Conservation (phyloP, 2,888 invertebrate genomes). For the Heliconius ismenius region DNA sequence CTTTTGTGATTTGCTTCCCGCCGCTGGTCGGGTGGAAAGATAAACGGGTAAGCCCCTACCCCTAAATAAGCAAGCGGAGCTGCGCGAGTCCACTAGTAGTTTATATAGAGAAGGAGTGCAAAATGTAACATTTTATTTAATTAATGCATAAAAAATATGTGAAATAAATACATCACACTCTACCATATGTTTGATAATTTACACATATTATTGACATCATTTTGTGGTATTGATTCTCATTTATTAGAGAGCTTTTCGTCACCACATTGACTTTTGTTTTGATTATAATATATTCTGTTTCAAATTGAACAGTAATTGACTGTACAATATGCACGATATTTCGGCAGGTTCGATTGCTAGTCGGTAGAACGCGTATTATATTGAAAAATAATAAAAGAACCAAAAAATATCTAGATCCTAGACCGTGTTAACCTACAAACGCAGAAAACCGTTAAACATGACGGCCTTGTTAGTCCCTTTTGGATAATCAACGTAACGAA, state of each 20-base stretch:
- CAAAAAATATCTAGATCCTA: not conserved
- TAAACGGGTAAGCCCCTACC: constrained; percentile 72
- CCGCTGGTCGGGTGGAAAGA: constrained; percentile 97
- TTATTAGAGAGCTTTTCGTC: constrained; percentile 1
- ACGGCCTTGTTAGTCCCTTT: constrained; percentile 26
- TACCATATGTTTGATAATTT: too few relatives aligned
- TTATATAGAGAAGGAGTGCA: too few relatives aligned
- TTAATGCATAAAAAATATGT: too few relatives aligned
- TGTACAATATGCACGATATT: not conserved
- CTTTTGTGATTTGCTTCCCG: constrained; percentile 98
- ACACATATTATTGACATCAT: not conserved
- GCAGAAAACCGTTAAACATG: constrained; percentile 10
- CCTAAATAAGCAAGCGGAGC: too few relatives aligned
- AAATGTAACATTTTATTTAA: too few relatives aligned
- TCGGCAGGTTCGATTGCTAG: not conserved
- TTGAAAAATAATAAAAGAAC: not conserved
- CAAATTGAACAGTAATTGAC: not conserved
- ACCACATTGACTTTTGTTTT: not conserved
- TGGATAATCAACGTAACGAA: constrained; percentile 22
- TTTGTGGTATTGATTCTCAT: not conserved
- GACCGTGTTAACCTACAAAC: not conserved
- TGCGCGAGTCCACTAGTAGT: too few relatives aligned
- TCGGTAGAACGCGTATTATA: not conserved
- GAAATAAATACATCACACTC: too few relatives aligned
- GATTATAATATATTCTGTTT: not conserved